These are phyloP conservation scores for Acrobasis suavella DNA, from an alignment of 2,888 invertebrate genomes.

Conservation along the genomic window DNA sequence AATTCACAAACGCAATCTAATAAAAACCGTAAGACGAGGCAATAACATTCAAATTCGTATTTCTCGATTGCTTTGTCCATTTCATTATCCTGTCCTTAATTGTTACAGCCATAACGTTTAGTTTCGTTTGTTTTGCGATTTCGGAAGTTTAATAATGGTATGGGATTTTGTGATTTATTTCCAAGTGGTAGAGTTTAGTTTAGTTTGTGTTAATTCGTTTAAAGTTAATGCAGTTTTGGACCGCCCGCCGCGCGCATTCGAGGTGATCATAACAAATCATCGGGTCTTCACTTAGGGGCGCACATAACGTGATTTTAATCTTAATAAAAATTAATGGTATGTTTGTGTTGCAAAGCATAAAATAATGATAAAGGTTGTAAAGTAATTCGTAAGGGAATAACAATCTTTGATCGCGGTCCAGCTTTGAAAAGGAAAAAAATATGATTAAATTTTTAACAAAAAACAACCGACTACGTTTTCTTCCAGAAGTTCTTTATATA, in stretches of 20 bases:
- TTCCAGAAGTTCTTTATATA: too few relatives aligned
- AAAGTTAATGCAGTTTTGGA: conserved; percentile 66
- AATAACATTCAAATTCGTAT: conserved; percentile 35
- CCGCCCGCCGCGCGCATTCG: conserved; percentile 68
- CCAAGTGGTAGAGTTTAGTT: conserved; percentile 43
- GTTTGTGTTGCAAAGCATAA: conserved; percentile 22
- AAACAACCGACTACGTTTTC: too few relatives aligned
- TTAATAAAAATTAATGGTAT: conserved; percentile 27
- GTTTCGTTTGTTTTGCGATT: conserved; percentile 75
- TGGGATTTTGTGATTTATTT: conserved; percentile 39
- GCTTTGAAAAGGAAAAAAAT: too few relatives aligned
- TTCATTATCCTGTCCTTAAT: conserved; percentile 72
- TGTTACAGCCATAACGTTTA: conserved; percentile 69
- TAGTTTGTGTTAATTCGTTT: conserved; percentile 38
- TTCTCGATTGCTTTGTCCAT: conserved; percentile 23
- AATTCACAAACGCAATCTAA: conserved; percentile 37
- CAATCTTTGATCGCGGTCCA: too few relatives aligned
- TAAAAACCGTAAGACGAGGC: conserved; percentile 34
- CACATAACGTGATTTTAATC: conserved; percentile 36
- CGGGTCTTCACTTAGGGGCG: conserved; percentile 50
- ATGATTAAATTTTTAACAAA: too few relatives aligned
- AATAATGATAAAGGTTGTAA: conserved; percentile 18
- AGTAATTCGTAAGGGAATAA: not conserved
- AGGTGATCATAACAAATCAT: conserved; percentile 79
- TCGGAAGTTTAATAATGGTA: conserved; percentile 38